Evolutionary conservation across 2,888 invertebrate genomes (phyloP).

Genomic region (Latrodectus elegans): DNA sequence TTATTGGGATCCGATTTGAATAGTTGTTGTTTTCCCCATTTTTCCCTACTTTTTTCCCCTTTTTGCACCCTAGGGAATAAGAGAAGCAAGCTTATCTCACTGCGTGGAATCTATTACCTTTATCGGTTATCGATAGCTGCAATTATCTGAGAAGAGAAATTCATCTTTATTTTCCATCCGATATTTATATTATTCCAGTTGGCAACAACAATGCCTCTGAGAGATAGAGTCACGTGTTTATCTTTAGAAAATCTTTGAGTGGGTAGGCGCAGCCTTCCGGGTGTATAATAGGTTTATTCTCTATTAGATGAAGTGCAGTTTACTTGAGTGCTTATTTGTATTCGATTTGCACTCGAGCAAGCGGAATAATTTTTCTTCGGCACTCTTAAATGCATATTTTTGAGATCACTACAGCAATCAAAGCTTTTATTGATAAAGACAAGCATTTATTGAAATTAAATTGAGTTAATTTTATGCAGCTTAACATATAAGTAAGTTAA

Average conservation of each 20-base stretch:
- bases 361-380: no score
- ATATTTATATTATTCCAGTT: constrained; percentile 52
- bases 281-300: constrained; percentile 4
- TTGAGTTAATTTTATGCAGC: background rate
- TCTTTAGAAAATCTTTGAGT: constrained; percentile 35
- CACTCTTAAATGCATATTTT: no score
- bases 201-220: background rate
- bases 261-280: background rate
- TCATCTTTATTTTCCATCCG: constrained; percentile 53
- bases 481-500: no score
- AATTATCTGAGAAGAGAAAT: constrained; percentile 58
- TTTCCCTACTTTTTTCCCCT: constrained; percentile 15
- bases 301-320: constrained; percentile 26
- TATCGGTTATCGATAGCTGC: constrained; percentile 57
- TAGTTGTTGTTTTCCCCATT: constrained; percentile 8
- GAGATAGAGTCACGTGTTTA: constrained; percentile 32
- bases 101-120: constrained; percentile 39
- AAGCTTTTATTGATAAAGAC: background rate
- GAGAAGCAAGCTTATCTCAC: constrained; percentile 25
- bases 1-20: constrained; percentile 51
- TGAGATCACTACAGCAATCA: no score
- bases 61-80: constrained; percentile 6
- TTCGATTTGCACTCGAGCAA: constrained; percentile 1
- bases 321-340: constrained; percentile 18
- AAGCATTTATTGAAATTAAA: constrained; percentile 1